Base-by-base conservation (phyloP, 92 coral and sea anemone genomes). In the Epizoanthus illoricatus region DNA sequence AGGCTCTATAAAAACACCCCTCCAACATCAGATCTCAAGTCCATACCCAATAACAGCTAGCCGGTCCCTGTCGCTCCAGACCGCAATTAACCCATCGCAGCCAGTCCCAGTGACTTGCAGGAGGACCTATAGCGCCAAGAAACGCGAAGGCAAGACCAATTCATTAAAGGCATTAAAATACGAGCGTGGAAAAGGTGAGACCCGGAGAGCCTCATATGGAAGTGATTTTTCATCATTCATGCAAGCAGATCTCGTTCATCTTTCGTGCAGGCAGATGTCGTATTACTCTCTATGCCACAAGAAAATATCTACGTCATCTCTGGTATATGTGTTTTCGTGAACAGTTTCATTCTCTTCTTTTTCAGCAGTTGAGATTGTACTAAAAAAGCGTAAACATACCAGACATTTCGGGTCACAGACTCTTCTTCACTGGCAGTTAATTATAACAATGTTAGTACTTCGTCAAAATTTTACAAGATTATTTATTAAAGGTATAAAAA, bases 51-150 rank as follows among this genome's bases (percentile, higher is more conserved):
- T 88, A 28, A 71, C 97, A 5, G 84, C 82, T 21, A 78, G 94
- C n/a, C 90, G 97, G 33, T 84, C 97, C 42, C 76, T 76, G 52
- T 93, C 97, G 5, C 91, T 93, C 18, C 97, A 91, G 74, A 88
- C 97, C 17, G 82, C 91, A 15, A 90, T 90, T 9, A 88, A 86
- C 13, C 86, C 86, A 43, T 84, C 75, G 18, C 93, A 85, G 57
- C 80, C 87, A 13, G 73, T 89, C 15, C 88, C 92, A 1, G 92
- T 89, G 15, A 72, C 85, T 0, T 87, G 92, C 20, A 94, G 89
- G 89, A 87, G 99, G 75, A 85, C 98, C 19, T 89, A 84, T 69
- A 97, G 99, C 86, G 93, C 97, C 13, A 97, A 97, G 90, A 97
- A 89, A 83, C 82, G 99, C 21, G 98, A 94, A 94, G 98, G 99